Evolutionary conservation across 2,113 vertebrate genomes (phyloP).

Genomic region (Engystomops pustulosus): DNA sequence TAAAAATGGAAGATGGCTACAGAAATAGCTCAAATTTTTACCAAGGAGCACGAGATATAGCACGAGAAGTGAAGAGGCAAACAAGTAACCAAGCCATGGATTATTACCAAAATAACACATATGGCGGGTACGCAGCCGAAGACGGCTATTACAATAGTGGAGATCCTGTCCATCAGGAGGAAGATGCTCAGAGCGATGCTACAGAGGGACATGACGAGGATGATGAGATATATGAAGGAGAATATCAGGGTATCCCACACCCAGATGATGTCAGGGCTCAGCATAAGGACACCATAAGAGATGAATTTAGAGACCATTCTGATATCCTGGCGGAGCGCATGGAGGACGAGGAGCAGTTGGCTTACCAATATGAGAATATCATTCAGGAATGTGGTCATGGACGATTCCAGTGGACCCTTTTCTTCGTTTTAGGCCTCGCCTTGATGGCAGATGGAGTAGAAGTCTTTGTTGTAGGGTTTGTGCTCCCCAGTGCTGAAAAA

Average conservation of each 20-base stretch:
- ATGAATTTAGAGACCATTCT: slow-evolving; percentile 74
- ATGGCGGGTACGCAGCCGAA: slow-evolving; percentile 72
- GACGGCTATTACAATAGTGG: slow-evolving; percentile 77
- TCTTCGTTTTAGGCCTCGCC: slow-evolving; percentile 90
- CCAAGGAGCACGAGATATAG: slow-evolving; percentile 72
- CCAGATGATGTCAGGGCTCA: slow-evolving; percentile 88
- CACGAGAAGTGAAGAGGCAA: slow-evolving; percentile 56
- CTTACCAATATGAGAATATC: slow-evolving; percentile 94
- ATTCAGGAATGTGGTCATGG: slow-evolving; percentile 97
- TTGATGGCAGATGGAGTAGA: slow-evolving; percentile 98
- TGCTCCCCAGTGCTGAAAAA: slow-evolving; percentile 93
- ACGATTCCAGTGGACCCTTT: slow-evolving; percentile 96
- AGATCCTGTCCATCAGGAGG: slow-evolving; percentile 79
- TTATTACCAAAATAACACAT: slow-evolving; percentile 77
- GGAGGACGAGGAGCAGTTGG: slow-evolving; percentile 87
- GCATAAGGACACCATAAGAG: slow-evolving; percentile 68
- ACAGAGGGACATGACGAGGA: slow-evolving; percentile 96
- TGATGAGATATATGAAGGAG: slow-evolving; percentile 95
- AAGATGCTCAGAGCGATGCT: slow-evolving; percentile 91
- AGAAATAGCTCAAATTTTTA: slow-evolving; percentile 77
- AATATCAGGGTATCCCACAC: slow-evolving; percentile 97
- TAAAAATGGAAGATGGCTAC: slow-evolving; percentile 81
- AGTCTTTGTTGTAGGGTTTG: slow-evolving; percentile 94
- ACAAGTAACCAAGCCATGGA: slow-evolving; percentile 67
- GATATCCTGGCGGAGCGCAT: slow-evolving; percentile 84